A percentile compares a stretch with the other conserved stretches of the same genome.
Conservation (phyloP, 2,888 invertebrate genomes). For the Norana najaformis region DNA sequence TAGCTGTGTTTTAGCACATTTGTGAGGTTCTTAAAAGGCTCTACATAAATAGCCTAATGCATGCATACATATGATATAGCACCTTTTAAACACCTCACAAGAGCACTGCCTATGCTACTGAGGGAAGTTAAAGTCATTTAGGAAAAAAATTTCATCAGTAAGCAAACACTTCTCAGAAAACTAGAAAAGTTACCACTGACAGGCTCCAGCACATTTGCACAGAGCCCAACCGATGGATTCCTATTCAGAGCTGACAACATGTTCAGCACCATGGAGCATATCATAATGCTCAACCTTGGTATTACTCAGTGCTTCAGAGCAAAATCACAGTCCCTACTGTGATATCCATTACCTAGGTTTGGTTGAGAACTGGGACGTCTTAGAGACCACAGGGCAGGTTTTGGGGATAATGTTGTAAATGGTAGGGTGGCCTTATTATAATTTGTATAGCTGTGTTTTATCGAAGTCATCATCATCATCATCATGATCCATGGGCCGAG, state of each 20-base stretch:
- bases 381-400: neutral
- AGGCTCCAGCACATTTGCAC: neutral
- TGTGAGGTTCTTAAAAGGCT: too few species aligned
- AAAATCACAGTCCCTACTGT: neutral
- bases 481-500: too few species aligned
- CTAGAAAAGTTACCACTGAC: neutral
- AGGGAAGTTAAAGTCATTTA: neutral
- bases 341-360: neutral
- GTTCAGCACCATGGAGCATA: neutral
- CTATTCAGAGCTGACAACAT: neutral
- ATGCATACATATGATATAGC: neutral
- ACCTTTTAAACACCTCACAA: neutral
- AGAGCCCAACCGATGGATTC: neutral
- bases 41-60: too few species aligned
- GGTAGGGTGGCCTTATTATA: too few species aligned
- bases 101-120: neutral
- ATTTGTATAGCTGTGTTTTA: too few species aligned
- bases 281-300: neutral
- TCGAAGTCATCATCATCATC: too few species aligned
- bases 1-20: too few species aligned
- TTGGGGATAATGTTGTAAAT: neutral
- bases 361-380: neutral
- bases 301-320: neutral
- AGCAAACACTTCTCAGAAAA: neutral
- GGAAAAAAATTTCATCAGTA: neutral